Evolutionary conservation across 2,797 vertebrate genomes (phyloP).

Genomic region (Apodemus agrarius): DNA sequence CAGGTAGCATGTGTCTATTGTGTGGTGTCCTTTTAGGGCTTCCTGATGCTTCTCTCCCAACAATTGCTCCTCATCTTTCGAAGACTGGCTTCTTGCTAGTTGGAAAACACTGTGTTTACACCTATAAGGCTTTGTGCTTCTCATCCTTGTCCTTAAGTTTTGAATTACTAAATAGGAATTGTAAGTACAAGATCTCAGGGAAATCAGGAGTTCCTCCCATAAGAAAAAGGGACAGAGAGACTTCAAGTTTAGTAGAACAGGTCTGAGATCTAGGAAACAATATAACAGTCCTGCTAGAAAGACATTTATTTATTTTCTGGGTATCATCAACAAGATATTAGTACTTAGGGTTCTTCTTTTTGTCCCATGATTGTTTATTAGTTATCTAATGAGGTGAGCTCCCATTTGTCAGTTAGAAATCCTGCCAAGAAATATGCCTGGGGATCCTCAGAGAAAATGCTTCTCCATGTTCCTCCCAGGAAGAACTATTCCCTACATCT

Average conservation of each 20-base stretch:
- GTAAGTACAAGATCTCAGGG: background rate
- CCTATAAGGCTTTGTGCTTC: background rate
- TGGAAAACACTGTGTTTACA: background rate
- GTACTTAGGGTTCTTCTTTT: background rate
- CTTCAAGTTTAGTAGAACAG: background rate
- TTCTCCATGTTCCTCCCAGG: background rate
- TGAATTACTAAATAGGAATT: conserved; percentile 18
- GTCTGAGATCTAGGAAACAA: background rate
- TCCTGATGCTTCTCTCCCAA: background rate
- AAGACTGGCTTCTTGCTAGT: background rate
- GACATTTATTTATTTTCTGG: background rate
- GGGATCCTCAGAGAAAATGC: background rate
- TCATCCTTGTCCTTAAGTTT: background rate
- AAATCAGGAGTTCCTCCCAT: background rate
- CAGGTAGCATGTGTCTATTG: background rate
- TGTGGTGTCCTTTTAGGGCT: background rate
- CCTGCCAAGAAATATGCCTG: conserved; percentile 41
- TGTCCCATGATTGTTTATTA: background rate
- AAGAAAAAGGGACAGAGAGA: background rate
- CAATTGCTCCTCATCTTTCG: background rate
- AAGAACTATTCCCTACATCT: background rate
- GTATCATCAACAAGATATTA: background rate
- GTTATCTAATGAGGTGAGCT: background rate
- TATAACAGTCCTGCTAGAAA: background rate
- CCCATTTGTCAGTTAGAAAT: conserved; percentile 10